Evolutionary conservation across 2,888 invertebrate genomes (phyloP), one percentile per base, ranked within the genome.

Genomic region (Cephus pygmeus): DNA sequence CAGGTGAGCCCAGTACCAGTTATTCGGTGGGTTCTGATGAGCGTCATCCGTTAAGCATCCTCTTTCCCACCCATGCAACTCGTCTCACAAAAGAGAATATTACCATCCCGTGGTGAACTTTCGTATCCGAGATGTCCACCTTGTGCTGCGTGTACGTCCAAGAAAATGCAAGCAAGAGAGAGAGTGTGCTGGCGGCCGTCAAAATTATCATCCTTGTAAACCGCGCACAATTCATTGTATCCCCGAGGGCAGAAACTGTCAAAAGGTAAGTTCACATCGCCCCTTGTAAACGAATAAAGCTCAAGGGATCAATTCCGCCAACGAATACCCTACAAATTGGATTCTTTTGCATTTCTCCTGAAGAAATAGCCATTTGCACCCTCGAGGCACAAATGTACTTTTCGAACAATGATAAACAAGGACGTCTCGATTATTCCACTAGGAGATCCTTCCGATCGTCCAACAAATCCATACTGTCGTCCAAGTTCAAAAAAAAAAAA

Each of bases 311-410:
- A 83, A 85, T 84, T 82, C 82, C 80, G 78, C 82, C 76, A 79
- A 83, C 85, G 84, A 85, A 85, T 85, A 83, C 81, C 80, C 83
- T 82, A 83, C 84, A 85, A 87, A 87, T 85, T 86, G 86, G 85
- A 85, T 85, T 87, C 81, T 81, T 79, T 79, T 77, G 56, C 56
- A 56, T 56, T 56, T 56, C 23, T 56, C 2, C 23, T 0, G 56
- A 6, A 23, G 23, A 15, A 56, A 56, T 23, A 56, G 56, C 56
- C 23, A 56, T 56, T 56, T 2, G 56, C 56, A 23, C 56, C 23
- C 23, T 23, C 1, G 9, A 9, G 56, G 23, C 9, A 56, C 23
- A 56, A 56, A 56, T 23, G 15, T 15, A 23, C 15, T 40, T 40
- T 40, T 40, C 23, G 56, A 56, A 2, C 23, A 56, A 56, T 6